Evolutionary conservation across 53 echinoderm and acorn worm genomes (phyloP).

Genomic region (Temnopleurus reevesii): DNA sequence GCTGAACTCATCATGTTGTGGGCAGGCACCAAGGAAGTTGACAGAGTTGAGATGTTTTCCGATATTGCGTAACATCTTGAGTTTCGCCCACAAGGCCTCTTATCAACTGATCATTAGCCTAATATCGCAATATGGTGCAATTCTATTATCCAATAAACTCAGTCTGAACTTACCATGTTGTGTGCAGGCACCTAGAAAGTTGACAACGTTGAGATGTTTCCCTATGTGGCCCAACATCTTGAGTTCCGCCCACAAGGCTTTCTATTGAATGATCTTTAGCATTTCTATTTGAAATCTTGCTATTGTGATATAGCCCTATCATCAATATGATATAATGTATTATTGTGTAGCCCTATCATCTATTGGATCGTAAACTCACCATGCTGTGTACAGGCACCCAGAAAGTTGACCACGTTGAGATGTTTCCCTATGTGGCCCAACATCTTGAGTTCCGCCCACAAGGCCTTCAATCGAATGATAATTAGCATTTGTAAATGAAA

Average conservation of each 20-base stretch:
- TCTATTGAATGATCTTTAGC: too few species aligned
- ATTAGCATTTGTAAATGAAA: too few species aligned
- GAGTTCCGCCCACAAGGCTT: slow-evolving; percentile 82
- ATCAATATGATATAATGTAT: too few species aligned
- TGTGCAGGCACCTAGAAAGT: slow-evolving; percentile 94
- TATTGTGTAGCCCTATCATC: too few species aligned
- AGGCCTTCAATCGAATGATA: too few species aligned
- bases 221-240: slow-evolving; percentile 93
- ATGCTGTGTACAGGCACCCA: slow-evolving; percentile 87
- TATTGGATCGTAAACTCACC: slow-evolving; percentile 89
- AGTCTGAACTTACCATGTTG: slow-evolving; percentile 69
- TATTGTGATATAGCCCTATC: too few species aligned
- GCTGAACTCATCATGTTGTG: slow-evolving; percentile 82
- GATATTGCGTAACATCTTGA: slow-evolving; percentile 88
- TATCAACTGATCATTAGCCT: too few species aligned
- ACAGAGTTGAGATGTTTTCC: slow-evolving; percentile 89
- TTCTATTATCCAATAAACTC: too few species aligned
- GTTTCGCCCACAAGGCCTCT: slow-evolving; percentile 81
- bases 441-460: slow-evolving; percentile 88
- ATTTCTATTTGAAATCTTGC: too few species aligned
- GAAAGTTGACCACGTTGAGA: slow-evolving; percentile 92
- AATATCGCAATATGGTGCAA: too few species aligned
- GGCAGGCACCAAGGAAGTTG: slow-evolving; percentile 94
- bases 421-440: slow-evolving; percentile 86
- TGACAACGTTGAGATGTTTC: slow-evolving; percentile 87